These are phyloP conservation scores for Pogonomyrmex barbatus DNA, from an alignment of 1,140 invertebrate genomes.

Conservation along the genomic window DNA sequence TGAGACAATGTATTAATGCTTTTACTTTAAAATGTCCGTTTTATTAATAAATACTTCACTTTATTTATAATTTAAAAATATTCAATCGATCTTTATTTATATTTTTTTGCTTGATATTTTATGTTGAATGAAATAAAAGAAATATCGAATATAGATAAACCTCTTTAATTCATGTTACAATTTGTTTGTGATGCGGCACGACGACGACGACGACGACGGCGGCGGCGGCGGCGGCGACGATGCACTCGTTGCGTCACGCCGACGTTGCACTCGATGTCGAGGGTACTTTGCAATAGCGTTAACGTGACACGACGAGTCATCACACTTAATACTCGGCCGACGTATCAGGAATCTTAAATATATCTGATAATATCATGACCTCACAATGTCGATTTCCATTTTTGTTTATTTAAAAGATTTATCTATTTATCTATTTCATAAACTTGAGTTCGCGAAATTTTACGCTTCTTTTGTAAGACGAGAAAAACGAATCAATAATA, in stretches of 20 bases:
- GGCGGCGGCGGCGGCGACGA: neutral
- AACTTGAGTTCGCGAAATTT: neutral
- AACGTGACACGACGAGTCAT: slow-evolving; percentile 17
- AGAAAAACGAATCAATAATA: neutral
- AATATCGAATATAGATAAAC: neutral
- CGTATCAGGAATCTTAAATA: slow-evolving; percentile 1
- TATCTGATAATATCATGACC: neutral
- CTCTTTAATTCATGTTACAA: slow-evolving; percentile 20
- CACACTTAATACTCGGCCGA: neutral
- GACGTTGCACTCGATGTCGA: neutral
- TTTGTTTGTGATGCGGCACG: neutral
- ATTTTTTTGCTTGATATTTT: neutral
- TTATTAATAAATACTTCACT: neutral
- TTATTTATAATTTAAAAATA: neutral
- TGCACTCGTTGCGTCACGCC: neutral
- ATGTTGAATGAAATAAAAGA: neutral
- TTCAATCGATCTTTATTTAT: neutral
- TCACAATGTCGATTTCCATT: neutral
- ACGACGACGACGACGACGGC: neutral
- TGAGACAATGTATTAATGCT: neutral
- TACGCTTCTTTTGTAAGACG: neutral
- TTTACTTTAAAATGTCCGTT: too few relatives aligned
- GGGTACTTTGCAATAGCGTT: neutral
- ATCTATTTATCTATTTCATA: neutral
- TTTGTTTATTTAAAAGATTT: neutral